Evolutionary conservation across 2,888 invertebrate genomes (phyloP).

Genomic region (Dichetophora obliterata): DNA sequence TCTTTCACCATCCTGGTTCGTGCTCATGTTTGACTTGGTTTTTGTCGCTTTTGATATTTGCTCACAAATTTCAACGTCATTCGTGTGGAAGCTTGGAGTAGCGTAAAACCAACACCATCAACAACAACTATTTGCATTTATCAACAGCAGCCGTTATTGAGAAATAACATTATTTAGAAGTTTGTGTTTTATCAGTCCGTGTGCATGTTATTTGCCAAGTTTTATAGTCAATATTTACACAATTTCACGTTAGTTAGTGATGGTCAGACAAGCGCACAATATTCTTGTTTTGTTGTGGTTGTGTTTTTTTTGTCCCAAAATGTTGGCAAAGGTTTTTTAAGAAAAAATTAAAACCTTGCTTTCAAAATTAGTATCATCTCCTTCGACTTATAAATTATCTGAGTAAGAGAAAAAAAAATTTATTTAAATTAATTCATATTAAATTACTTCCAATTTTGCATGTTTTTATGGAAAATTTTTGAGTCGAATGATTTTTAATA

Average conservation of each 20-base stretch:
- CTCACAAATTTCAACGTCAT: background rate
- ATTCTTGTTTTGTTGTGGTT: background rate
- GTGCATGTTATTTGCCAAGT: conserved; percentile 7
- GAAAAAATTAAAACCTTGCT: too few species aligned
- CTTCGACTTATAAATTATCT: too few species aligned
- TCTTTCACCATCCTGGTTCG: background rate
- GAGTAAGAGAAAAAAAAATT: too few species aligned
- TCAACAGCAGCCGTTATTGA: background rate
- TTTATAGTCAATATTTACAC: background rate
- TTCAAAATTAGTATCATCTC: too few species aligned
- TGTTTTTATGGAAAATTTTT: too few species aligned
- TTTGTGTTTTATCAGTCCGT: background rate
- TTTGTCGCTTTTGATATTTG: background rate
- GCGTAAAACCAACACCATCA: background rate
- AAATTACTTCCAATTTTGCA: too few species aligned
- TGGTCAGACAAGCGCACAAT: background rate
- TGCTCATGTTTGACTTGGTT: background rate
- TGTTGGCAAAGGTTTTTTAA: too few species aligned
- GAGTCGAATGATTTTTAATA: too few species aligned
- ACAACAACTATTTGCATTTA: conserved; percentile 12
- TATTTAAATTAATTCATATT: too few species aligned
- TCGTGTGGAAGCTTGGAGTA: background rate
- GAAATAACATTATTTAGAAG: background rate
- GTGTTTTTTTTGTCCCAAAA: background rate
- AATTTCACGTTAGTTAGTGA: background rate